A percentile compares a stretch with the other conserved stretches of the same genome.
Conservation (phyloP, 1,140 invertebrate species). For the Drosophila lacertosa region DNA sequence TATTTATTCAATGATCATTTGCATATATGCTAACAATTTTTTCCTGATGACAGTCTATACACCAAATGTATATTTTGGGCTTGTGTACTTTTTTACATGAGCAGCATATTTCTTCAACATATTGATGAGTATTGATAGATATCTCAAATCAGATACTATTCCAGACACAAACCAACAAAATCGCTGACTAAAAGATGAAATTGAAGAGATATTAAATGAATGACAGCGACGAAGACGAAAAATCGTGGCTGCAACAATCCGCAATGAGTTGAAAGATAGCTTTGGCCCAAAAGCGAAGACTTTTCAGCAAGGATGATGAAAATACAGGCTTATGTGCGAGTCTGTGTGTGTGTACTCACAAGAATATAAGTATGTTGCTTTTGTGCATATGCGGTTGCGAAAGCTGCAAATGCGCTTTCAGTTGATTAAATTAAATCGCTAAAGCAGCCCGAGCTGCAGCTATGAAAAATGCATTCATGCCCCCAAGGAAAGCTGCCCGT, state of each 20-base stretch:
- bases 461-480: conserved; percentile 72
- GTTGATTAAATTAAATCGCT: conserved; percentile 84
- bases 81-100: no score
- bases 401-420: conserved; percentile 83
- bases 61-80: no score
- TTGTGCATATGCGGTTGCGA: conserved; percentile 54
- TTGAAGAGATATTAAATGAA: conserved; percentile 28
- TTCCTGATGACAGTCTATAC: no score
- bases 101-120: no score
- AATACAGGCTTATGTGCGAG: conserved; percentile 29
- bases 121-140: no score
- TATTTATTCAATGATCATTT: no score
- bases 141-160: no score
- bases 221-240: neutral
- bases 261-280: conserved; percentile 60
- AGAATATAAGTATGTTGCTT: neutral
- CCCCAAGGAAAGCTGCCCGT: conserved; percentile 5
- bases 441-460: conserved; percentile 60
- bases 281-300: conserved; percentile 54
- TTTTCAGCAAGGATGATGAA: conserved; percentile 41
- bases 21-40: no score
- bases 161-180: no score
- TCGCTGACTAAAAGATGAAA: conserved; percentile 27
- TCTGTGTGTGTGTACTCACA: neutral
- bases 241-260: conserved; percentile 34